Percentiles rank a stretch among this genome's conserved stretches.
These are phyloP conservation scores for Parnassius orleans DNA, from an alignment of 2,888 invertebrate species.

Conservation along the genomic window DNA sequence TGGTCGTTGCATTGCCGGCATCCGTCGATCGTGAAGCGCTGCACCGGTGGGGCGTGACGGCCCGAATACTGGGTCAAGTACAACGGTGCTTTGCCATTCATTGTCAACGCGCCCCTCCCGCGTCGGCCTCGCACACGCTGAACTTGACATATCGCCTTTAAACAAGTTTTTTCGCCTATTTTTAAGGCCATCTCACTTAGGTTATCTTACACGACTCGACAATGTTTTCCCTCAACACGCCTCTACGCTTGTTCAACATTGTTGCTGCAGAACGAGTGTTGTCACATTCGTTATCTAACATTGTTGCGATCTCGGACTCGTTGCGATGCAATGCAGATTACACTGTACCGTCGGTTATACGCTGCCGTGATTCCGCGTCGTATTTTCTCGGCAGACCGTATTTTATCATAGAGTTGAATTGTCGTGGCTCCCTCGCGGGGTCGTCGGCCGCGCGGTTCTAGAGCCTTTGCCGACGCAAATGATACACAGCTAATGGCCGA, in stretches of 20 bases:
- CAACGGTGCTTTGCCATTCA: conserved; percentile 79
- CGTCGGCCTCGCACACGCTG: conserved; percentile 66
- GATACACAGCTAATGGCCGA: conserved; percentile 71
- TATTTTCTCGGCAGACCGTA: conserved; percentile 54
- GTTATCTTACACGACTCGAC: not conserved
- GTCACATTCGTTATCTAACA: conserved; percentile 72
- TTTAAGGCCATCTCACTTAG: conserved; percentile 40
- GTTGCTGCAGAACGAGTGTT: conserved; percentile 67
- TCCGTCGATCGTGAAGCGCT: conserved; percentile 29
- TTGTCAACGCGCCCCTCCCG: conserved; percentile 63
- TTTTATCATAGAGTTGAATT: conserved; percentile 56
- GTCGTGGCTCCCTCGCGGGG: conserved; percentile 51
- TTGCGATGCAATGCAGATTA: conserved; percentile 39
- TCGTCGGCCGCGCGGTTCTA: conserved; percentile 44
- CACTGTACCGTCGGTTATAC: conserved; percentile 36
- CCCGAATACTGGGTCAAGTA: conserved; percentile 77
- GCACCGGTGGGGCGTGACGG: conserved; percentile 60
- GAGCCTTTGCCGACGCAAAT: conserved; percentile 55
- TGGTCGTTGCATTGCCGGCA: conserved; percentile 10
- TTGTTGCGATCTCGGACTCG: conserved; percentile 62
- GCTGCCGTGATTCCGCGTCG: conserved; percentile 48
- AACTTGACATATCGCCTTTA: conserved; percentile 74
- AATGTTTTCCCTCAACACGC: not conserved
- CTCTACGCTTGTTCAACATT: not conserved
- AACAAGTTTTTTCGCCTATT: conserved; percentile 58